Conservation (phyloP, 2,797 vertebrate genomes). For the Danio albolineatus region DNA sequence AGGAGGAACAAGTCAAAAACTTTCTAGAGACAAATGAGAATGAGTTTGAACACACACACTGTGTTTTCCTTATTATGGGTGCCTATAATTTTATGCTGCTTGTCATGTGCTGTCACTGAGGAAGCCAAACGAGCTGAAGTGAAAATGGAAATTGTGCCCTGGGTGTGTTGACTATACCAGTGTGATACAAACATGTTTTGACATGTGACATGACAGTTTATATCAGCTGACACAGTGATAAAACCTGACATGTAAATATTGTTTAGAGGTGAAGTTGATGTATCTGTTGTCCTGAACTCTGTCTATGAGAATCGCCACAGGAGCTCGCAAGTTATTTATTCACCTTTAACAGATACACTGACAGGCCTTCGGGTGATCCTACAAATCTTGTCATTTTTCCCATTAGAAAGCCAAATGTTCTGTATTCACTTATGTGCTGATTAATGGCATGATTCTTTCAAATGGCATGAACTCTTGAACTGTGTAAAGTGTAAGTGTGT, state of each 20-base stretch:
- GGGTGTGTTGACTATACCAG: conserved; percentile 32
- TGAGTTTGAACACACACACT: not conserved
- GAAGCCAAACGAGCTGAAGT: conserved; percentile 25
- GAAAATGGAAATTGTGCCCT: conserved; percentile 19
- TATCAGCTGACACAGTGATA: conserved; percentile 28
- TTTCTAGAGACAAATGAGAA: not conserved
- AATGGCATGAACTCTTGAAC: not conserved
- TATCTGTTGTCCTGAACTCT: conserved; percentile 11
- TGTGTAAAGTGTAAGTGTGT: not conserved
- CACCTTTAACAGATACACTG: conserved; percentile 3
- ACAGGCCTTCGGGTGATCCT: not conserved
- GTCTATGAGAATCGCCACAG: conserved; percentile 1
- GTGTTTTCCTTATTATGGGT: not conserved
- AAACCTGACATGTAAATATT: conserved; percentile 13
- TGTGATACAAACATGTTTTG: conserved; percentile 42
- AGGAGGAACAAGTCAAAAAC: not conserved
- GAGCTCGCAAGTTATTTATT: conserved; percentile 7
- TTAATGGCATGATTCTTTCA: no score
- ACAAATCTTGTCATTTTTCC: not conserved
- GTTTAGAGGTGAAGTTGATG: not conserved
- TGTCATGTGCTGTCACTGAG: conserved; percentile 30
- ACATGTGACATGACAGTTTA: conserved; percentile 42
- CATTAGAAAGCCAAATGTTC: not conserved
- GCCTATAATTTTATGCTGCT: conserved; percentile 28
- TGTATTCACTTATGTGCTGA: not conserved